Base-by-base conservation (phyloP, 2,113 vertebrate genomes). In the Macrotus californicus region DNA sequence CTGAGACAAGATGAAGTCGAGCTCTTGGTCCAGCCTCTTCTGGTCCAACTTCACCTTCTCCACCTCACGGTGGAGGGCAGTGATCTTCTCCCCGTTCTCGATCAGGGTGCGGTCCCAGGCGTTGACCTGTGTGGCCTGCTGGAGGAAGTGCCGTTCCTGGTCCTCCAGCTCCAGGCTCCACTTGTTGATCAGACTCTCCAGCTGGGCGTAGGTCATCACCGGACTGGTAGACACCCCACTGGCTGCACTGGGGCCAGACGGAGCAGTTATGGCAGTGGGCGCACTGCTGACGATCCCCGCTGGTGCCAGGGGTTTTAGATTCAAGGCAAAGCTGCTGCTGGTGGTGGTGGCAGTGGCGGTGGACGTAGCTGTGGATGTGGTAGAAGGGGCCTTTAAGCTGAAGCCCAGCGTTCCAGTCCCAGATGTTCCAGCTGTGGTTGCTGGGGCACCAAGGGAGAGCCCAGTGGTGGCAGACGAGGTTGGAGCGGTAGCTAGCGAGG, bases 31-130 rank as follows among this genome's bases (percentile, higher is more conserved):
- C 94, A 99, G 97, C 80, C 99, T 98, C 98, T 99, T 99, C 97
- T 99, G 99, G 97, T 99, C 99, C 95, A 99, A 98, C 97, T 99
- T 99, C 95, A 99, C 99, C 95, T 99, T 99, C 98, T 99, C 99
- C 94, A 99, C 99, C 97, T 99, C 99, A n/a, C 99, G 99, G 93
- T 99, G 99, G 64, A 99, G 97, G 0, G 98, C 96, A 1, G 99
- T 99, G 95, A 99, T 99, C 99, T 99, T 99, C 97, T 99, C 99
- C 0, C 99, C 99, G 0, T 99, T 99, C 97, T 99, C 99, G 31
- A 99, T 99, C 75, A 99, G 97, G 1, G 94, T 99, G 41, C 95
- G 98, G 98, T 99, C 99, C 99, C 99, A 99, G 91, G 99, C 99
- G 1, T 99, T 99, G 96, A 99, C 99, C 96, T 99, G 99, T 0